A percentile compares a stretch with the other conserved stretches of the same genome.
phyloP scores from a whole-genome alignment of 2,888 invertebrate species.

The Loripinus fragilis region DNA sequence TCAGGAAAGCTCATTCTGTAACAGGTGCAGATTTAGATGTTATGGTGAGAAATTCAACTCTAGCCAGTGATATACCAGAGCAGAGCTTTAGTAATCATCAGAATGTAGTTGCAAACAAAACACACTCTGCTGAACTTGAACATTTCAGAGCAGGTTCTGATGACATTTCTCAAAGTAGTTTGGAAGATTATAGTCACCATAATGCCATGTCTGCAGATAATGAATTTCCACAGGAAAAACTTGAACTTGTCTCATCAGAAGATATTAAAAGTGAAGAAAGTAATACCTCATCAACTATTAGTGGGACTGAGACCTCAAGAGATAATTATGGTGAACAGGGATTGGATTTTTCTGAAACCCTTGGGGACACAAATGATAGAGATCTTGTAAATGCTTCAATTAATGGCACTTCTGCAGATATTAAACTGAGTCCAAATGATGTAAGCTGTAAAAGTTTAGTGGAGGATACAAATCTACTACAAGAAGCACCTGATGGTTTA shows the following conservation, averaged over 20 bases:
- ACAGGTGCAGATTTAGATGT: background rate
- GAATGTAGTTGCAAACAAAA: background rate
- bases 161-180: no score
- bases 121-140: background rate
- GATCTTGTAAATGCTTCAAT: background rate
- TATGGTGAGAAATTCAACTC: background rate
- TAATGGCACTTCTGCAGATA: background rate
- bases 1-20: constrained; percentile 8
- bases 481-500: background rate
- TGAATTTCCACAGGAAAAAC: background rate
- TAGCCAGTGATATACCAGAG: background rate
- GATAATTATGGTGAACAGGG: background rate
- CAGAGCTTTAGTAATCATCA: background rate
- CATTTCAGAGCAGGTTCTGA: background rate
- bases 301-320: background rate
- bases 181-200: no score
- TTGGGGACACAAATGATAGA: background rate
- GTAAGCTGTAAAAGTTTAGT: background rate
- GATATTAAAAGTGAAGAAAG: background rate
- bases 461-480: background rate
- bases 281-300: background rate
- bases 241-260: background rate
- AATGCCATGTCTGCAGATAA: no score
- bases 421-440: background rate
- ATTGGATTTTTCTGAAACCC: background rate